Evolutionary conservation across 2,797 vertebrate genomes (phyloP).

Genomic region (Pipistrellus pygmaeus): DNA sequence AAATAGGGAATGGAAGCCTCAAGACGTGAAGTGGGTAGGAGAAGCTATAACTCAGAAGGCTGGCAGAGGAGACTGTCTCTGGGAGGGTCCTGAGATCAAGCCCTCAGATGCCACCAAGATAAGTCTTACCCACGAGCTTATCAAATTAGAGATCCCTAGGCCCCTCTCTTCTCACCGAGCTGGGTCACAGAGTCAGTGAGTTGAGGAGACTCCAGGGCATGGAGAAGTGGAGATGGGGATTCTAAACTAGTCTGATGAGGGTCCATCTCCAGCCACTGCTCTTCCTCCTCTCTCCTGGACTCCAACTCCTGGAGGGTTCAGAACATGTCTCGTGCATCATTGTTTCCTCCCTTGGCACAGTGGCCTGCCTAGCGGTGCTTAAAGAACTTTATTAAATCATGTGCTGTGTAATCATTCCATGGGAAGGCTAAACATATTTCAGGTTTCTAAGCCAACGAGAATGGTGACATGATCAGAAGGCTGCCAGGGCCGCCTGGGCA

Average conservation of each 20-base stretch:
- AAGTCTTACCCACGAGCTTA: neutral
- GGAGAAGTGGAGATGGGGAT: neutral
- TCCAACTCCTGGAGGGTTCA: fast-evolving
- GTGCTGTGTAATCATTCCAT: neutral
- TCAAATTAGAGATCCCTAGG: neutral
- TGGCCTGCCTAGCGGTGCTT: neutral
- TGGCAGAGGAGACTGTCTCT: fast-evolving
- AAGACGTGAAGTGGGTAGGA: neutral
- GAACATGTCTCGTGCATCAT: neutral
- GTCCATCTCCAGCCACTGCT: neutral
- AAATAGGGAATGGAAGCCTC: neutral
- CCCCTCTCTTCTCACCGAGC: neutral
- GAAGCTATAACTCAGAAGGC: neutral
- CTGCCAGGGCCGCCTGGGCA: neutral
- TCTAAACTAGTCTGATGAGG: neutral
- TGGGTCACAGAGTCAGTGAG: neutral
- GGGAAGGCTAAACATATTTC: neutral
- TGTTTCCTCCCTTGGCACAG: neutral
- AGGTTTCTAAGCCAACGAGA: neutral
- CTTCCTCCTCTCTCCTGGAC: neutral
- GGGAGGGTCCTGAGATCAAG: neutral
- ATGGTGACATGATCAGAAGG: neutral
- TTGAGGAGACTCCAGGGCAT: neutral
- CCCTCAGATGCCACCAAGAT: neutral
- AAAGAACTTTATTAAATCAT: too few species aligned